Conservation (phyloP, 2,113 vertebrate species). For the Scomber scombrus region DNA sequence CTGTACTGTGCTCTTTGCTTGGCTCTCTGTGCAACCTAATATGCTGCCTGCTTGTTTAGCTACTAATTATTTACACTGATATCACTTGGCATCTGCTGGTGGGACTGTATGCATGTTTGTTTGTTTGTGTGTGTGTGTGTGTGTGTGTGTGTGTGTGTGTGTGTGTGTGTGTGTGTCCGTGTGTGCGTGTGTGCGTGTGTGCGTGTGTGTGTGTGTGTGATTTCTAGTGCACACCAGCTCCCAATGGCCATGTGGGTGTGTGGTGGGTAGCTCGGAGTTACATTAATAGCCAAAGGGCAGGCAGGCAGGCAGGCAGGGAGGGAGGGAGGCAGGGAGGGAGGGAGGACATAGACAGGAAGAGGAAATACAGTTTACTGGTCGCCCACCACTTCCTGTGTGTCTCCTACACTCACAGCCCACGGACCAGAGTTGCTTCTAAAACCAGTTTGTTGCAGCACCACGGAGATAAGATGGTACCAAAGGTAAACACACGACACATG, state of each 20-base stretch:
- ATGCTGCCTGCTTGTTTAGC: slow-evolving; percentile 54
- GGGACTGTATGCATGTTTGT: slow-evolving; percentile 35
- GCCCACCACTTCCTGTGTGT: slow-evolving; percentile 87
- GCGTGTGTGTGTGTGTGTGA: slow-evolving; percentile 28
- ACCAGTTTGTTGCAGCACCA: slow-evolving; percentile 72
- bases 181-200: slow-evolving; percentile 20
- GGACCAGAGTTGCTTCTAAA: slow-evolving; percentile 74
- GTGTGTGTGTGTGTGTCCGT: slow-evolving; percentile 78
- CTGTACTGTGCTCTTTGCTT: slow-evolving; percentile 35
- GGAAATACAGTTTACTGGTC: slow-evolving; percentile 87
- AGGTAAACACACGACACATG: slow-evolving; percentile 58
- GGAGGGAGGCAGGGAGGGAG: slow-evolving; percentile 78
- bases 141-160: slow-evolving; percentile 17
- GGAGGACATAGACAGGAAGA: slow-evolving; percentile 84
- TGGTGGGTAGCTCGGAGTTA: slow-evolving; percentile 82
- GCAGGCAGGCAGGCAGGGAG: slow-evolving; percentile 74
- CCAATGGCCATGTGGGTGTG: slow-evolving; percentile 83
- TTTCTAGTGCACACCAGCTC: slow-evolving; percentile 60
- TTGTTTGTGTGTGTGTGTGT: slow-evolving; percentile 38
- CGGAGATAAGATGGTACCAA: slow-evolving; percentile 55
- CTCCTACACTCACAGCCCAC: slow-evolving; percentile 81
- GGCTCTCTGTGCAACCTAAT: slow-evolving; percentile 41
- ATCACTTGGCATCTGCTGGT: slow-evolving; percentile 54
- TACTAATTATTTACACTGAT: slow-evolving; percentile 66
- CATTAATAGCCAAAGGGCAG: slow-evolving; percentile 86